These are phyloP conservation scores for Lipotes vexillifer DNA, from an alignment of 2,113 vertebrate species.

Conservation along the genomic window DNA sequence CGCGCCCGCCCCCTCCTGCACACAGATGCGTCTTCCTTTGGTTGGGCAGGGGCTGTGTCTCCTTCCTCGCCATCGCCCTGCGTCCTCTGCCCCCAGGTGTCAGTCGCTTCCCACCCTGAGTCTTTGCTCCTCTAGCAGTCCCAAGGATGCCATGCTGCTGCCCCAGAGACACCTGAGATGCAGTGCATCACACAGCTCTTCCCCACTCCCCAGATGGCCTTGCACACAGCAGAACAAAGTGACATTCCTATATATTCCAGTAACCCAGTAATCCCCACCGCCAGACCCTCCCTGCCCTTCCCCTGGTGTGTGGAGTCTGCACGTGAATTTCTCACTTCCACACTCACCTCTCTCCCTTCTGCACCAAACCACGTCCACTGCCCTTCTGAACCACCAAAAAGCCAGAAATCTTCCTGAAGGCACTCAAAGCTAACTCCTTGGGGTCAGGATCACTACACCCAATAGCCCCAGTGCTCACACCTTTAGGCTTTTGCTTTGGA, in stretches of 20 bases:
- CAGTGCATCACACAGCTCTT: not conserved
- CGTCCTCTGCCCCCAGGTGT: no score
- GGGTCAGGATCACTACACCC: not conserved
- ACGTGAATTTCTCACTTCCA: not conserved
- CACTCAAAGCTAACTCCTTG: not conserved
- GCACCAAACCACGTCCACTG: not conserved
- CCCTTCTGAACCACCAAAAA: not conserved
- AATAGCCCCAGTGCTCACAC: not conserved
- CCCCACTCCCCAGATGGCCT: not conserved
- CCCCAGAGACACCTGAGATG: not conserved
- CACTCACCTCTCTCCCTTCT: not conserved
- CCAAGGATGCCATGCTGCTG: not conserved
- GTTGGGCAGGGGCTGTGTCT: not conserved
- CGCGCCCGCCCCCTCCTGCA: fast-evolving
- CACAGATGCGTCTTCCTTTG: not conserved
- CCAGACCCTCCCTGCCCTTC: not conserved
- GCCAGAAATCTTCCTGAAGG: not conserved
- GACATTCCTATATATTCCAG: not conserved
- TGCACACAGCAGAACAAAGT: not conserved
- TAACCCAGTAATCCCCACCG: no score
- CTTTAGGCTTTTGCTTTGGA: not conserved
- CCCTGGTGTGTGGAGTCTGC: not conserved
- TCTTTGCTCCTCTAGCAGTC: not conserved
- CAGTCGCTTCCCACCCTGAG: not conserved
- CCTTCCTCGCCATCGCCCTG: not conserved